phyloP scores from a whole-genome alignment of 2,888 invertebrate genomes.

The Diloba caeruleocephala region DNA sequence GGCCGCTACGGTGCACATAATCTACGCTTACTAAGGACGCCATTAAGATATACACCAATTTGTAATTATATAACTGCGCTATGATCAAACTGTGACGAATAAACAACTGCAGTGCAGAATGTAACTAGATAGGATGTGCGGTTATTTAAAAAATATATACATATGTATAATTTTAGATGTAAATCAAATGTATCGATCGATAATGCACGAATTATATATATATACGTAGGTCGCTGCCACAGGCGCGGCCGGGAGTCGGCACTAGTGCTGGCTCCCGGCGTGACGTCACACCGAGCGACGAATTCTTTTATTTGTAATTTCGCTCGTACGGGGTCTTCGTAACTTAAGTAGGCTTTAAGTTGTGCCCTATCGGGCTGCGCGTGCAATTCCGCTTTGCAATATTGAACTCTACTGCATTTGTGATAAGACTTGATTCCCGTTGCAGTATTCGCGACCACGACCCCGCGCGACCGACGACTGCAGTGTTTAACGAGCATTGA shows the following conservation, averaged over 20 bases:
- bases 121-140: slow-evolving; percentile 54
- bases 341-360: slow-evolving; percentile 66
- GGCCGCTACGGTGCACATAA: slow-evolving; percentile 23
- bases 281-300: slow-evolving; percentile 22
- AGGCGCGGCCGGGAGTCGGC: background rate
- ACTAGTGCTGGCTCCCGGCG: no score
- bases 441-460: slow-evolving; percentile 65
- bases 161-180: slow-evolving; percentile 55
- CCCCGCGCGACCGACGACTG: slow-evolving; percentile 62
- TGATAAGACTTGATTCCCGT: slow-evolving; percentile 72
- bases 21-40: slow-evolving; percentile 52
- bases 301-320: slow-evolving; percentile 44
- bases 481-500: slow-evolving; percentile 56
- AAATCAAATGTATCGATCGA: slow-evolving; percentile 54
- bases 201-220: slow-evolving; percentile 54
- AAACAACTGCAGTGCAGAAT: slow-evolving; percentile 61
- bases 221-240: slow-evolving; percentile 35
- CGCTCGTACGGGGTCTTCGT: slow-evolving; percentile 63
- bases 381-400: slow-evolving; percentile 68
- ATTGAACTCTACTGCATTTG: slow-evolving; percentile 69
- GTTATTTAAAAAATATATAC: slow-evolving; percentile 54
- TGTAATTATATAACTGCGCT: slow-evolving; percentile 45
- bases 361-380: slow-evolving; percentile 43
- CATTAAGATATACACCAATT: slow-evolving; percentile 42
- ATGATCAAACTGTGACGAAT: slow-evolving; percentile 59